Evolutionary conservation across 2,888 invertebrate genomes (phyloP), one percentile per base, ranked within the genome.

Genomic region (Bembecia ichneumoniformis): DNA sequence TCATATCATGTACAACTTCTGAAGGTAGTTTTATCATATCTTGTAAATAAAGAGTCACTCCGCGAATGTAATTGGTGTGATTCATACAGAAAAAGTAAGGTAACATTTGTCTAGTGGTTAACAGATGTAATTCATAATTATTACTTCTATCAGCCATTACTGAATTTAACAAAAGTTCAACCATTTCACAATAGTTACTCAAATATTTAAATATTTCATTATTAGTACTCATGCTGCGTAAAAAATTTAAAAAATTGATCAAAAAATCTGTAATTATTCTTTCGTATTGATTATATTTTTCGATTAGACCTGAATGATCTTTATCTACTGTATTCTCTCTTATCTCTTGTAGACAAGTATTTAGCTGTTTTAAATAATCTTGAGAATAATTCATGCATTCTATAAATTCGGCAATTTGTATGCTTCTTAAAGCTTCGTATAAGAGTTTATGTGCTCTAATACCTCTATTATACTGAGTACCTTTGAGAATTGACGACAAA

Each of bases 401-500:
- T 17, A 54, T 54, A 51, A 52, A 57, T 52, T 54, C 51, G 13
- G 51, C n/a, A 48, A 57, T 46, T 47, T 56, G 56, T 44, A 56
- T 48, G 47, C 52, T 52, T 52, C n/a, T n/a, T n/a, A n/a, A n/a
- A n/a, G n/a, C n/a, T n/a, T n/a, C n/a, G n/a, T n/a, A n/a, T n/a
- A n/a, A 3, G 34, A 53, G 53, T 46, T 55, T 57, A 15, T 55
- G 54, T 50, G 51, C 58, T 51, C 59, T 50, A 51, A 59, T 55
- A 16, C 56, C 55, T 58, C 55, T 56, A 47, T 58, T 58, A 51
- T 56, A 57, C 17, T 57, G 57, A 51, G 51, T 48, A 52, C 52
- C 55, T 35, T 55, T 58, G n/a, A 53, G 47, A 53, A 57, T 54
- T 55, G 56, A 54, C 11, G 52, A 9, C 52, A 57, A 51, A 58